phyloP scores from a whole-genome alignment of 2,797 vertebrate species.

The Diplodus puntazzo region DNA sequence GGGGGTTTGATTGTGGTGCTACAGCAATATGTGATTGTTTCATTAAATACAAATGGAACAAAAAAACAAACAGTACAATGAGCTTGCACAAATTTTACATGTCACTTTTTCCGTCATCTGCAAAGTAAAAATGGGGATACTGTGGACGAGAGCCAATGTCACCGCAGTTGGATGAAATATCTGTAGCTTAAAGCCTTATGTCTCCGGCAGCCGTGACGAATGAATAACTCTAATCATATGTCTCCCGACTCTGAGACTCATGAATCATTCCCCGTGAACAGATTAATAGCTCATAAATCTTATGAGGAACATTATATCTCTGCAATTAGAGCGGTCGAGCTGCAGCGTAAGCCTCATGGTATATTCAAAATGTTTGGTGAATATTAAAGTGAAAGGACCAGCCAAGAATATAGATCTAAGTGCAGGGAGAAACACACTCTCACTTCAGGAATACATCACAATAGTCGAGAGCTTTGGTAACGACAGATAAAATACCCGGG shows the following conservation, averaged over 20 bases:
- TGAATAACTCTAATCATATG: constrained; percentile 81
- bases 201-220: constrained; percentile 76
- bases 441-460: constrained; percentile 52
- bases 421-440: constrained; percentile 30
- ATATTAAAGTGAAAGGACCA: constrained; percentile 74
- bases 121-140: constrained; percentile 25
- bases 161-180: constrained; percentile 68
- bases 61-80: constrained; percentile 27
- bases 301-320: constrained; percentile 78
- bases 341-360: constrained; percentile 78
- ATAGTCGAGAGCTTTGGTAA: constrained; percentile 50
- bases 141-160: constrained; percentile 39
- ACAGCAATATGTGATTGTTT: constrained; percentile 6
- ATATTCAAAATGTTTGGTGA: constrained; percentile 85
- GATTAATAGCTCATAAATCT: constrained; percentile 85
- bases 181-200: constrained; percentile 63
- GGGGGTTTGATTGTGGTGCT: not conserved
- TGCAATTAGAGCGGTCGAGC: constrained; percentile 78
- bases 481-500: constrained; percentile 61
- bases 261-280: constrained; percentile 80
- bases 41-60: constrained; percentile 12
- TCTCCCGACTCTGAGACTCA: constrained; percentile 78
- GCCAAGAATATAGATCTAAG: constrained; percentile 66
- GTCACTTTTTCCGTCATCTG: constrained; percentile 24
- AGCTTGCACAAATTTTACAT: constrained; percentile 23